These are phyloP conservation scores for Stramonita haemastoma DNA, from an alignment of 2,888 invertebrate genomes.

Conservation along the genomic window DNA sequence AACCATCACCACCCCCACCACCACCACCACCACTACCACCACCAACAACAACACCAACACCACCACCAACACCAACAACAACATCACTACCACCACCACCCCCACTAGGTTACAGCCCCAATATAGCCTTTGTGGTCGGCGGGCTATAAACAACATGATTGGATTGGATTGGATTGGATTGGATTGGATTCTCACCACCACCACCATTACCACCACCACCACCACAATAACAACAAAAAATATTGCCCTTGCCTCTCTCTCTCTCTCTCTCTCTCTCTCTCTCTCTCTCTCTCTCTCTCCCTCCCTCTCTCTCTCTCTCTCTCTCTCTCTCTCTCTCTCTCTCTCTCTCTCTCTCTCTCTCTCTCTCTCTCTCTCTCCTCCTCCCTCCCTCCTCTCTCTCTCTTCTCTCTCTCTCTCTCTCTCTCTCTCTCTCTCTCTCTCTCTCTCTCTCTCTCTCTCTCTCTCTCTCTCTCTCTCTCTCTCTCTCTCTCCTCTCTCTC, in stretches of 20 bases:
- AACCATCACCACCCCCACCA: too few relatives aligned
- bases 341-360: constrained; percentile 17
- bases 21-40: too few relatives aligned
- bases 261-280: neutral
- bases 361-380: neutral
- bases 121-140: too few relatives aligned
- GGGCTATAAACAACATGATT: too few relatives aligned
- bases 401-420: neutral
- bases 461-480: neutral
- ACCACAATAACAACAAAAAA: too few relatives aligned
- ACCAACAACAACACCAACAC: too few relatives aligned
- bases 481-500: neutral
- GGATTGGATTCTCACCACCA: too few relatives aligned
- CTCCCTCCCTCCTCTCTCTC: neutral
- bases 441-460: constrained; percentile 6
- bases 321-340: constrained; percentile 34
- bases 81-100: too few relatives aligned
- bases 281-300: constrained; percentile 27
- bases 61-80: too few relatives aligned
- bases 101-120: too few relatives aligned
- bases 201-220: too few relatives aligned
- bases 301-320: constrained; percentile 29
- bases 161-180: too few relatives aligned
- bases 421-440: constrained; percentile 12
- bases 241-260: neutral